Percentiles rank a stretch among this genome's conserved stretches.
Evolutionary conservation across 1,140 invertebrate species (phyloP).

Genomic region (Aleiodes sp.): DNA sequence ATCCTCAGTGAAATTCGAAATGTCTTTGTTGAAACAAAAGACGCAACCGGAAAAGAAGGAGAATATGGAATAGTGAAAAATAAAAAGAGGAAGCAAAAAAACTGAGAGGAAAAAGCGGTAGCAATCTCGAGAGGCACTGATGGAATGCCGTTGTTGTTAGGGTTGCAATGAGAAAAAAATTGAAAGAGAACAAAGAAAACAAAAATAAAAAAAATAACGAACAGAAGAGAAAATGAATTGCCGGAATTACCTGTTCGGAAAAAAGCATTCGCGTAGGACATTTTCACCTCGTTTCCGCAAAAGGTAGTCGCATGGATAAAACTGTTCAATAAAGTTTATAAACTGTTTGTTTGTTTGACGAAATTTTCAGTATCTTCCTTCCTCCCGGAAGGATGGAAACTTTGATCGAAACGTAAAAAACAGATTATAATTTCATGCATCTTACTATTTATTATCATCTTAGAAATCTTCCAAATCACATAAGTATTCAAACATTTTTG

Average conservation of each 20-base stretch:
- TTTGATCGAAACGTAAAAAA: too few species aligned
- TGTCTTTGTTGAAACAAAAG: not conserved
- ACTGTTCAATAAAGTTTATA: too few species aligned
- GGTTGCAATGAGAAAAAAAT: not conserved
- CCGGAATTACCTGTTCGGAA: slow-evolving; percentile 22
- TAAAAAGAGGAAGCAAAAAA: slow-evolving; percentile 1
- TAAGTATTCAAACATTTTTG: too few species aligned
- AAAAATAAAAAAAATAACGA: not conserved
- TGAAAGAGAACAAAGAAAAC: not conserved
- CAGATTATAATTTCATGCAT: too few species aligned
- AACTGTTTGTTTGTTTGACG: too few species aligned
- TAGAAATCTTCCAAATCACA: too few species aligned
- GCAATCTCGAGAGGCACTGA: slow-evolving; percentile 3
- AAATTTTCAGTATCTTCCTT: too few species aligned
- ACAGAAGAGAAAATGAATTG: slow-evolving; percentile 5
- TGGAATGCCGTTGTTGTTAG: not conserved
- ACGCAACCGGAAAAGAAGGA: not conserved
- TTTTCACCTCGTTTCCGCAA: slow-evolving; percentile 12
- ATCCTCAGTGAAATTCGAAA: not conserved
- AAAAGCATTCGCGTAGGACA: slow-evolving; percentile 4
- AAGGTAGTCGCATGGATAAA: not conserved
- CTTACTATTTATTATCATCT: too few species aligned
- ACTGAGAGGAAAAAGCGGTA: not conserved
- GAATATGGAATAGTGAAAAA: not conserved
- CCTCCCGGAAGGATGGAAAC: too few species aligned